Evolutionary conservation across 2,888 invertebrate species (phyloP).

Genomic region (Embidobia sp.): DNA sequence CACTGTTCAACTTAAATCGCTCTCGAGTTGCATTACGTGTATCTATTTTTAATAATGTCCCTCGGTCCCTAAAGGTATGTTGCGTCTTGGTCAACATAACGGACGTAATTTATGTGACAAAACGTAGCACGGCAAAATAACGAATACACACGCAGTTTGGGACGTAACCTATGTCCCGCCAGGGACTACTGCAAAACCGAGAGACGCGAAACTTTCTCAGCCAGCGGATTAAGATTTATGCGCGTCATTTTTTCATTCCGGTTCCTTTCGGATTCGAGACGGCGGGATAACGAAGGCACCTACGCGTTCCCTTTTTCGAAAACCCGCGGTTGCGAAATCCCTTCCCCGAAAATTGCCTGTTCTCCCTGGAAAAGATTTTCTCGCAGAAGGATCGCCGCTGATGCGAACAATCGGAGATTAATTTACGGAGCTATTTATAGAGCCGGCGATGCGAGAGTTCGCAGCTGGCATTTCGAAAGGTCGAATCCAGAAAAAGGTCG

Average conservation of each 20-base stretch:
- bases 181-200: constrained; percentile 23
- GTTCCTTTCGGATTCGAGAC: neutral
- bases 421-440: constrained; percentile 26
- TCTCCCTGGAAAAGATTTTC: too few species aligned
- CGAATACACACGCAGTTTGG: constrained; percentile 30
- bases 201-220: constrained; percentile 25
- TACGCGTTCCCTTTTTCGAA: too few species aligned
- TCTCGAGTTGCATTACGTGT: constrained; percentile 5
- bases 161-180: constrained; percentile 20
- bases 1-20: constrained; percentile 15
- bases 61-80: constrained; percentile 26
- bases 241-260: constrained; percentile 17
- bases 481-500: constrained; percentile 66
- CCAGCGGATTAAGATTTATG: constrained; percentile 30
- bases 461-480: constrained; percentile 68
- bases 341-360: too few species aligned
- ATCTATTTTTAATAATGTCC: constrained; percentile 39
- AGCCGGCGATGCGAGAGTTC: constrained; percentile 30
- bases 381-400: too few species aligned
- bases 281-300: neutral
- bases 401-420: constrained; percentile 2
- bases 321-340: too few species aligned
- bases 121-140: constrained; percentile 26
- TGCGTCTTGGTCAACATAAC: constrained; percentile 24
- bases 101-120: constrained; percentile 30